A percentile compares a stretch with the other conserved stretches of the same genome.
Conservation (phyloP, 2,797 vertebrate genomes). For the Australoheros facetus region DNA sequence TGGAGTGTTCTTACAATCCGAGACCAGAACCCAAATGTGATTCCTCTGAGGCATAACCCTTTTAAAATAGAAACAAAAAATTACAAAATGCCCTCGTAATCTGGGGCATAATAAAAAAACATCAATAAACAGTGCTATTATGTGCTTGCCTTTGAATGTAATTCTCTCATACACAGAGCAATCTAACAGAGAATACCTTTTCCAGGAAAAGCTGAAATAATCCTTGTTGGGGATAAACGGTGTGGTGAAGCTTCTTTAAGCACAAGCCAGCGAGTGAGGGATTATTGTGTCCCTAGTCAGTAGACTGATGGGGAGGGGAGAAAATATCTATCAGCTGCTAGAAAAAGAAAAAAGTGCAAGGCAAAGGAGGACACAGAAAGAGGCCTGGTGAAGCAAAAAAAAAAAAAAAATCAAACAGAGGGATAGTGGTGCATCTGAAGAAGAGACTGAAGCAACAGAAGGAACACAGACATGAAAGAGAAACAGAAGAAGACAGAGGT, state of each 20-base stretch:
- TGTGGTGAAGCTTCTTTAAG: conserved; percentile 23
- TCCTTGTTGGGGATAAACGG: conserved; percentile 23
- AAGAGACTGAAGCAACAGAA: background rate
- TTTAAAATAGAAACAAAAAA: too few species aligned
- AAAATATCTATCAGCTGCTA: conserved; percentile 31
- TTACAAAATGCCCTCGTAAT: too few species aligned
- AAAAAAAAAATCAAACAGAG: conserved; percentile 12
- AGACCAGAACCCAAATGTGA: too few species aligned
- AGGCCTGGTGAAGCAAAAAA: background rate
- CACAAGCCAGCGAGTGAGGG: conserved; percentile 34
- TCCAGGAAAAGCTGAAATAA: conserved; percentile 35
- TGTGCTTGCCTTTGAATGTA: background rate
- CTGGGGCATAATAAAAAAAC: too few species aligned
- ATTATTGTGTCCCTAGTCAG: conserved; percentile 40
- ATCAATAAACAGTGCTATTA: too few species aligned
- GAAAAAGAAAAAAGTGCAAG: conserved; percentile 23
- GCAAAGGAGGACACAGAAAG: conserved; percentile 6
- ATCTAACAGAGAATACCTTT: background rate
- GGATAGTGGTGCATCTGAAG: background rate
- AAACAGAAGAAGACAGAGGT: conserved; percentile 6
- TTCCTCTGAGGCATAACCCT: too few species aligned
- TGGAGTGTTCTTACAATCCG: too few species aligned
- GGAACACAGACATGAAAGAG: background rate
- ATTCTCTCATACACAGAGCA: background rate
- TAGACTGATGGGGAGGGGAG: conserved; percentile 36